Evolutionary conservation across 2,113 vertebrate genomes (phyloP), one percentile per base, ranked within the genome.

Genomic region (Eonycteris spelaea): DNA sequence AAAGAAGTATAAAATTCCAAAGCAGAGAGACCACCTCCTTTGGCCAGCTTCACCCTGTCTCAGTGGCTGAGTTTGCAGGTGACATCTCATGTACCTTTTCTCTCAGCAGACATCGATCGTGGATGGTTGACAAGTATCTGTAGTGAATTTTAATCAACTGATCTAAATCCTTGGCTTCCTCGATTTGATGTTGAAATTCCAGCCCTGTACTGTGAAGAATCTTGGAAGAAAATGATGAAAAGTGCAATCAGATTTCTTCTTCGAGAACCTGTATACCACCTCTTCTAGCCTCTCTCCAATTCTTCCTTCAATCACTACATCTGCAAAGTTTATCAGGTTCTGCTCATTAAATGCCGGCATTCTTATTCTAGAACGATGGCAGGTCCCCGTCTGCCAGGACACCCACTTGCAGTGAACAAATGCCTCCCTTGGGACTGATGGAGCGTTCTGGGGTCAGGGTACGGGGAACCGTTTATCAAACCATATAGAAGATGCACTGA

Each of bases 111-210:
- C 99, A 99, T 14, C 99, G 99, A 97, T 99, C 99, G 63, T 99
- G 99, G 97, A 99, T 99, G 14, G 99, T 99, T 84, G 99, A 99
- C 74, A 99, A 94, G 4, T 99, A 99, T 98, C 99, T 98, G 97
- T 99, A 99, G 97, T 99, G 99, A 98, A 99, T 99, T 98, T 99
- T 99, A 97, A 99, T 99, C 92, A 99, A 98, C 28, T 99, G 99
- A 98, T 99, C 99, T 98, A 99, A 98, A 98, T 99, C 99, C 95
- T 99, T 99, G 24, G 99, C 99, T 98, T 99, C 99, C 95, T 99
- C 99, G 1, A 99, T 99, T 96, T 99, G 99, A 97, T 99, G 99
- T 94, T 99, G 99, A 98, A 99, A 99, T 97, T 99, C 99, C 97
- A 99, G 98, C 14, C 99, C 99, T 0, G 99, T 99, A 97, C 99